These are phyloP conservation scores for Corythornis cristatus DNA, from an alignment of 2,113 vertebrate species.

Conservation along the genomic window DNA sequence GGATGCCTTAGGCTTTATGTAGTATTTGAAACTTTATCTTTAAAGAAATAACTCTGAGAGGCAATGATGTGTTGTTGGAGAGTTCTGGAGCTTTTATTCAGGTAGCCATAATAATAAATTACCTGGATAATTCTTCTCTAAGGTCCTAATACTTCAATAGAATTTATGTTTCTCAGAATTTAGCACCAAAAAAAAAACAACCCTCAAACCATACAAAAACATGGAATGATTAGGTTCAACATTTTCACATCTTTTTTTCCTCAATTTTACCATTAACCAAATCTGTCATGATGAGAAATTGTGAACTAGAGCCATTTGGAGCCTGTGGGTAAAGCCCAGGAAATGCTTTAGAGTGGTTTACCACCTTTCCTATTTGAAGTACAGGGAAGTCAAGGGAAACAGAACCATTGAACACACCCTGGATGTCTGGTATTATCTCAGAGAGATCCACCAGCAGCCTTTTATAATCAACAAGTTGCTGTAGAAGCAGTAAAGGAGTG, in stretches of 20 bases:
- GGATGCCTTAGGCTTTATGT: not conserved
- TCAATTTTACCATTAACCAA: not conserved
- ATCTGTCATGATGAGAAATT: not conserved
- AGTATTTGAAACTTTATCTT: not conserved
- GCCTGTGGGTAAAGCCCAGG: not conserved
- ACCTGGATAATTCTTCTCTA: not conserved
- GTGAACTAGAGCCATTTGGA: not conserved
- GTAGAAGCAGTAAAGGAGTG: not conserved
- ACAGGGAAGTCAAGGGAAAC: not conserved
- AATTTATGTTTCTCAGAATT: not conserved
- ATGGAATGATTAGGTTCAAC: not conserved
- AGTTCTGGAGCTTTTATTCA: not conserved
- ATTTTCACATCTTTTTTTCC: constrained; percentile 16
- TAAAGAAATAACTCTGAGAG: not conserved
- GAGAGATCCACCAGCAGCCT: not conserved
- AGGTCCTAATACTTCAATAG: not conserved
- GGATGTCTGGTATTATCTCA: not conserved
- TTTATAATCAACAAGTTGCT: not conserved
- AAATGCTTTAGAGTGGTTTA: not conserved
- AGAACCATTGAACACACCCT: not conserved
- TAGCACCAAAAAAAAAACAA: not conserved
- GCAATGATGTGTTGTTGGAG: not conserved
- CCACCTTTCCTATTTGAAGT: not conserved
- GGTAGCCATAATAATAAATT: not conserved
- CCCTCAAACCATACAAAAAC: too few species aligned